Conservation (phyloP, 2,888 invertebrate genomes). For the Odontocerum albicorne region DNA sequence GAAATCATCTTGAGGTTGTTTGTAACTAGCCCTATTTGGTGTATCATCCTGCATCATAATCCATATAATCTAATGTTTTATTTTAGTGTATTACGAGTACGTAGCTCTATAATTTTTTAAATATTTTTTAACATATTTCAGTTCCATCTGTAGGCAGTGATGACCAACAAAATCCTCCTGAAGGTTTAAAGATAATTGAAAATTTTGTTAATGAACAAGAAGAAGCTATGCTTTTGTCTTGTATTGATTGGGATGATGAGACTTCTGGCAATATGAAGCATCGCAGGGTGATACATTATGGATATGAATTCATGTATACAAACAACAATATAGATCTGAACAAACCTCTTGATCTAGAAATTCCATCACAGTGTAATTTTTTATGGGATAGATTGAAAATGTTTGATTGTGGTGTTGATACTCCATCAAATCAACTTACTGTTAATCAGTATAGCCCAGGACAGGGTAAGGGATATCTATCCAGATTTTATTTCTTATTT, state of each 20-base stretch:
- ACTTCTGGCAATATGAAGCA: slow-evolving; percentile 65
- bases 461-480: slow-evolving; percentile 60
- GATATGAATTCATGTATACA: slow-evolving; percentile 88
- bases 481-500: no score
- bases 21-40: no score
- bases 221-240: slow-evolving; percentile 62
- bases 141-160: slow-evolving; percentile 32
- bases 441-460: slow-evolving; percentile 83
- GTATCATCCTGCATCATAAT: no score
- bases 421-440: slow-evolving; percentile 79
- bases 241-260: slow-evolving; percentile 57
- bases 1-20: no score
- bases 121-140: no score
- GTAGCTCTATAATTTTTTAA: no score
- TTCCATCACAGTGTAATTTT: slow-evolving; percentile 71
- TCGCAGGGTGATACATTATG: slow-evolving; percentile 86
- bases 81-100: no score
- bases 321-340: slow-evolving; percentile 80
- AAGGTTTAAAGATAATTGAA: slow-evolving; percentile 69
- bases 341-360: slow-evolving; percentile 63
- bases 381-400: slow-evolving; percentile 62
- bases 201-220: slow-evolving; percentile 73
- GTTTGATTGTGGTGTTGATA: slow-evolving; percentile 42
- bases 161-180: slow-evolving; percentile 54
- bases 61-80: no score